A percentile compares a stretch with the other conserved stretches of the same genome.
Evolutionary conservation across 2,797 vertebrate species (phyloP).

Genomic region (Helarctos malayanus): DNA sequence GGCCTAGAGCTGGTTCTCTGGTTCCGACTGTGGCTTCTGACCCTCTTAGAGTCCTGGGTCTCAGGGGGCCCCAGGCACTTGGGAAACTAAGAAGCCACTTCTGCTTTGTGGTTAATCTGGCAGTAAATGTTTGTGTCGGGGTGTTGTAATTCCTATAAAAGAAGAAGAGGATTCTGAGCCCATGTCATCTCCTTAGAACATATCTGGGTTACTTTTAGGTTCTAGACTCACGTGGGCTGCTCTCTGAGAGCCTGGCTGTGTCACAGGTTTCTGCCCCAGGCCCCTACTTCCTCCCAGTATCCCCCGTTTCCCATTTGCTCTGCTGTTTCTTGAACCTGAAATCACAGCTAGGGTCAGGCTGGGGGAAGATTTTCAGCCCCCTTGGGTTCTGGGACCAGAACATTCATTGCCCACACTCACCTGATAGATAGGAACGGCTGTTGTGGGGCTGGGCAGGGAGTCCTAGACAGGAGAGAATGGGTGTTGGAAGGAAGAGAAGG

Average conservation of each 20-base stretch:
- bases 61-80: background rate
- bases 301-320: fast-evolving
- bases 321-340: background rate
- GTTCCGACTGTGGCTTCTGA: background rate
- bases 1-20: background rate
- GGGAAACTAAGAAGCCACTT: background rate
- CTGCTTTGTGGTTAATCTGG: background rate
- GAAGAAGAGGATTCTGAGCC: background rate
- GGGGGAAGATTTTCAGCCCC: background rate
- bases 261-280: background rate
- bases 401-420: background rate
- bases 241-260: background rate
- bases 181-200: background rate
- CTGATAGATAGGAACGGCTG: background rate
- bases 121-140: background rate
- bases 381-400: background rate
- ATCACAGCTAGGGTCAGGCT: background rate
- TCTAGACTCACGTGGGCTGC: fast-evolving
- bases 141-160: background rate
- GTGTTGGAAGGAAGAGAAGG: background rate
- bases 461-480: background rate
- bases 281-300: background rate
- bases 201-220: fast-evolving
- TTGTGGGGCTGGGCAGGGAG: fast-evolving
- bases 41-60: background rate